Evolutionary conservation across 1,140 invertebrate species (phyloP).

Genomic region (Metaphire vulgaris): DNA sequence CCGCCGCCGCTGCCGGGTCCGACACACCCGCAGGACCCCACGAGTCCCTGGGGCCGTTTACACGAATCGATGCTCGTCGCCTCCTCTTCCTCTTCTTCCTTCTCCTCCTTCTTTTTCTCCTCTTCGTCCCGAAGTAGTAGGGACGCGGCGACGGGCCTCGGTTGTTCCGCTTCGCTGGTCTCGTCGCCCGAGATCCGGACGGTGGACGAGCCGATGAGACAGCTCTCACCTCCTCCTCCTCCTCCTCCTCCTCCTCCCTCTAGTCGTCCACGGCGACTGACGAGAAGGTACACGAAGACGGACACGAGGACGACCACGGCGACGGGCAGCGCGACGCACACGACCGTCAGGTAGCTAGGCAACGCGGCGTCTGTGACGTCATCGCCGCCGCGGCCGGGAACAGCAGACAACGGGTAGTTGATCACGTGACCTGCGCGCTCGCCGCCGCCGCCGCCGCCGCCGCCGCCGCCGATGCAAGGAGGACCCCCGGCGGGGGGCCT

Average conservation of each 20-base stretch:
- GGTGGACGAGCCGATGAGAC: not conserved
- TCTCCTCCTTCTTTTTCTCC: not conserved
- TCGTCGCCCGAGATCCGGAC: too few relatives aligned
- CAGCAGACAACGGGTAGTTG: too few relatives aligned
- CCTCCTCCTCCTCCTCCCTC: too few relatives aligned
- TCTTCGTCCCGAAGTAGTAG: not conserved
- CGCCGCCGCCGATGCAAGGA: too few relatives aligned
- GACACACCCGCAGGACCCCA: not conserved
- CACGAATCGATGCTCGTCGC: too few relatives aligned
- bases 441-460: too few relatives aligned
- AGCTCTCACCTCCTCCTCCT: too few relatives aligned
- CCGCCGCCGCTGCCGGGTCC: too few relatives aligned
- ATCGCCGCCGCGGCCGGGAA: not conserved
- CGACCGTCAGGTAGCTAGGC: not conserved
- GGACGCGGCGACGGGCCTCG: not conserved
- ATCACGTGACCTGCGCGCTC: not conserved
- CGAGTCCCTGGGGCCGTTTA: too few relatives aligned
- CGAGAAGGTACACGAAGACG: not conserved
- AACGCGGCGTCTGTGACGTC: not conserved
- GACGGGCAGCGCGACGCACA: not conserved
- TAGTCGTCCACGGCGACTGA: not conserved
- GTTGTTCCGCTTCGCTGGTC: too few relatives aligned
- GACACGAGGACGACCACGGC: not conserved
- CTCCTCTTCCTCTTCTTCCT: too few relatives aligned
- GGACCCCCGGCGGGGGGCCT: too few relatives aligned